A percentile compares a stretch with the other conserved stretches of the same genome.
Evolutionary conservation across 2,797 vertebrate genomes (phyloP).

Genomic region (Cuculus canorus): DNA sequence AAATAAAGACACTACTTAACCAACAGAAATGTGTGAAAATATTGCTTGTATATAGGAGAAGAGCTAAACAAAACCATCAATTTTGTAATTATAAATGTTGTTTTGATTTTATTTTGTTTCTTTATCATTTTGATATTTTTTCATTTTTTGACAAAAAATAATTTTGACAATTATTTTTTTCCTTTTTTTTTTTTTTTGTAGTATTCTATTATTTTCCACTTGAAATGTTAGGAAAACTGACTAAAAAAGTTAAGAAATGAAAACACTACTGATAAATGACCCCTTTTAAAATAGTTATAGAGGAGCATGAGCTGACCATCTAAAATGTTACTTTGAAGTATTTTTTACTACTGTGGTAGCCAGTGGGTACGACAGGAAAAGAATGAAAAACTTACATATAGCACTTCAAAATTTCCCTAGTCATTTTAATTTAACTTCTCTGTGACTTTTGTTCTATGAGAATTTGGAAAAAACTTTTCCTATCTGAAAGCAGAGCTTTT

Average conservation of each 20-base stretch:
- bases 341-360: neutral
- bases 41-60: neutral
- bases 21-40: neutral
- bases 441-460: neutral
- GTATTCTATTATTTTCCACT: neutral
- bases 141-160: too few relatives aligned
- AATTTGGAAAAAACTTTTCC: neutral
- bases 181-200: too few relatives aligned
- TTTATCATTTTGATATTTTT: neutral
- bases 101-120: neutral
- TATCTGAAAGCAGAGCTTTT: neutral
- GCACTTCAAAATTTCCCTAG: neutral
- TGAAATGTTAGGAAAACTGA: neutral
- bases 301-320: neutral
- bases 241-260: neutral
- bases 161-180: too few relatives aligned
- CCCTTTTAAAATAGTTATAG: neutral
- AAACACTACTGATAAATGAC: neutral
- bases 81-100: neutral
- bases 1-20: neutral
- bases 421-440: neutral
- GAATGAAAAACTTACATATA: neutral
- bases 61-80: neutral
- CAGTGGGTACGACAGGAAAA: neutral
- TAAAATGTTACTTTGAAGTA: neutral